These are phyloP conservation scores for Turritopsis dohrnii DNA, from an alignment of 30 jellyfish, hydroid and myxozoan species.

Conservation along the genomic window DNA sequence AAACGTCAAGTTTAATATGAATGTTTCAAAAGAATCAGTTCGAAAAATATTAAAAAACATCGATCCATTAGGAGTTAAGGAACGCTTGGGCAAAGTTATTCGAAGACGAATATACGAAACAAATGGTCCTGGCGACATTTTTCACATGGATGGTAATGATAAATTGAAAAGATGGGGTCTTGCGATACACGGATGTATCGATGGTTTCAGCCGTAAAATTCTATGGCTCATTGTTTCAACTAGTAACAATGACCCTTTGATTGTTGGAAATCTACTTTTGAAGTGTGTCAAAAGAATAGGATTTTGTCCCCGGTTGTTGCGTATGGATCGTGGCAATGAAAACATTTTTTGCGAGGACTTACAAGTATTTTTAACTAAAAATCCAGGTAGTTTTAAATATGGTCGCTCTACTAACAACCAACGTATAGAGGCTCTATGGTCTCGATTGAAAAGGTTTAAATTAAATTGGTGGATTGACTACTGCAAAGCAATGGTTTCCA, in stretches of 20 bases:
- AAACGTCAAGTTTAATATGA: background rate
- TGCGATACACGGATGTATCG: background rate
- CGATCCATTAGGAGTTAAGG: slow-evolving; percentile 22
- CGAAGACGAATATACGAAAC: slow-evolving; percentile 3
- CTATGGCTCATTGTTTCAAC: background rate
- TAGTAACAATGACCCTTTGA: background rate
- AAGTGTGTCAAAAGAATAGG: background rate
- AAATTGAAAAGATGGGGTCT: background rate
- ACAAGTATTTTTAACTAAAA: too few species aligned
- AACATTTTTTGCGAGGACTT: background rate
- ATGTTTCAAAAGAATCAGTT: slow-evolving; percentile 20
- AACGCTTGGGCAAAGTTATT: background rate
- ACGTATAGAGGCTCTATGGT: too few species aligned
- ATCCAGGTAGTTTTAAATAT: too few species aligned
- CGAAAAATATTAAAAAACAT: background rate
- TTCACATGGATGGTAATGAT: slow-evolving; percentile 28
- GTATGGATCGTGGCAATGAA: slow-evolving; percentile 8
- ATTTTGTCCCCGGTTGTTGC: background rate
- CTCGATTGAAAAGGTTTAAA: too few species aligned
- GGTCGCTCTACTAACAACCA: too few species aligned
- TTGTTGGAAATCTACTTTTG: background rate
- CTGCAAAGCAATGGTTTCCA: background rate
- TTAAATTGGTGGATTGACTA: slow-evolving; percentile 13
- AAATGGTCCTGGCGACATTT: slow-evolving; percentile 26
- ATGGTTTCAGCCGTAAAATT: background rate